These are phyloP conservation scores for Gallinago solitaria DNA, from an alignment of 2,797 vertebrate species.

Conservation along the genomic window DNA sequence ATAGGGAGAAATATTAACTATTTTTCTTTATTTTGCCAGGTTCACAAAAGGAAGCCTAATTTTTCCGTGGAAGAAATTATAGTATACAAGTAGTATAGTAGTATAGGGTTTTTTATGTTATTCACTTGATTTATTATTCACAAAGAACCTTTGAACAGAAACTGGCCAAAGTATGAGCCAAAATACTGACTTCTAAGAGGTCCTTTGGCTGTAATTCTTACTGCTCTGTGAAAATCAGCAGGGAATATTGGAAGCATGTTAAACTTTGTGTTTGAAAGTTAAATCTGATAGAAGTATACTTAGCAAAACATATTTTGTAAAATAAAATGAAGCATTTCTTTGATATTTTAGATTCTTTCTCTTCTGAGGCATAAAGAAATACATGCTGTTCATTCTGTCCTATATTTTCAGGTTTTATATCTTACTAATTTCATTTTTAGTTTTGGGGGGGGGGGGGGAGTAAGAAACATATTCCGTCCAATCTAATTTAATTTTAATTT, in stretches of 20 bases:
- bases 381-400: neutral
- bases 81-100: neutral
- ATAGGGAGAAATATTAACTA: neutral
- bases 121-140: slow-evolving; percentile 68
- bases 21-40: slow-evolving; percentile 28
- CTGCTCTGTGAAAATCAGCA: slow-evolving; percentile 7
- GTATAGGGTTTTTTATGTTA: slow-evolving; percentile 13
- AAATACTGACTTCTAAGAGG: slow-evolving; percentile 60
- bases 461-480: neutral
- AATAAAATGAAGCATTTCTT: neutral
- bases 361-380: neutral
- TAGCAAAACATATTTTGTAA: slow-evolving; percentile 18
- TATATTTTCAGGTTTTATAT: neutral
- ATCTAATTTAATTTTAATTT: slow-evolving; percentile 7
- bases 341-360: neutral
- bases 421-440: neutral
- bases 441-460: neutral
- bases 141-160: slow-evolving; percentile 61
- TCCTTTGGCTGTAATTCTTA: slow-evolving; percentile 44
- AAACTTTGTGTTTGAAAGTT: slow-evolving; percentile 47
- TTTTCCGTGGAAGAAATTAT: neutral
- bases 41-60: neutral
- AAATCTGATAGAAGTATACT: slow-evolving; percentile 41
- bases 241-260: slow-evolving; percentile 12
- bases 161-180: slow-evolving; percentile 11